Conservation (phyloP, 2,888 invertebrate genomes). For the Athalia circularis region DNA sequence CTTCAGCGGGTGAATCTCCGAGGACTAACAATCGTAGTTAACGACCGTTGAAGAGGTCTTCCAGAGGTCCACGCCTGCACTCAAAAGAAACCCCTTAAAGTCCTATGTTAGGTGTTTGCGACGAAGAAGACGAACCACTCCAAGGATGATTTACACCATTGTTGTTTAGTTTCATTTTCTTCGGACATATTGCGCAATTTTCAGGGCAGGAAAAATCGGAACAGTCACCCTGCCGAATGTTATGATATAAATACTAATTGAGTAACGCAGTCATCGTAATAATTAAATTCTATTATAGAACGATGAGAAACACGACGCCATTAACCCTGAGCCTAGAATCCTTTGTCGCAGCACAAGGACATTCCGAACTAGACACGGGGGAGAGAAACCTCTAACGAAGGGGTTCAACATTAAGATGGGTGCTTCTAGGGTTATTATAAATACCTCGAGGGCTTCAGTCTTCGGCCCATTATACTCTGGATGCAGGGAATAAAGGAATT, state of each 20-base stretch:
- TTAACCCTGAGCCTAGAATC: slow-evolving; percentile 41
- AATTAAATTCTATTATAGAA: slow-evolving; percentile 36
- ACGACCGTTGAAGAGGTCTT: slow-evolving; percentile 53
- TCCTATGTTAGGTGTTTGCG: slow-evolving; percentile 29
- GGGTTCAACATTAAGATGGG: slow-evolving; percentile 46
- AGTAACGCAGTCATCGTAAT: slow-evolving; percentile 32
- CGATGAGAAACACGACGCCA: slow-evolving; percentile 26
- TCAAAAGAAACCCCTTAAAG: slow-evolving; percentile 50
- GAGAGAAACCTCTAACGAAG: slow-evolving; percentile 42
- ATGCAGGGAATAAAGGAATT: slow-evolving; percentile 5
- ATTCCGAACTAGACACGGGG: slow-evolving; percentile 36
- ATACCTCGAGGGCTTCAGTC: slow-evolving; percentile 45
- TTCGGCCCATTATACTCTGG: slow-evolving; percentile 37
- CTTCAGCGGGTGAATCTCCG: slow-evolving; percentile 46
- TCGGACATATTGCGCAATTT: not conserved
- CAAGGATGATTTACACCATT: not conserved
- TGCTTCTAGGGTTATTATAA: slow-evolving; percentile 48
- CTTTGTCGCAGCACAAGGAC: slow-evolving; percentile 46
- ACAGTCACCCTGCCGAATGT: not conserved
- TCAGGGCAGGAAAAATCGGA: not conserved
- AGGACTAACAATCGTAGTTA: slow-evolving; percentile 56
- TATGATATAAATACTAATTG: slow-evolving; percentile 34
- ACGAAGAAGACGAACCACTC: not conserved
- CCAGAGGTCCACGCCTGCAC: slow-evolving; percentile 51
- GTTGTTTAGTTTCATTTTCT: too few relatives aligned